Base-by-base conservation (phyloP, 2,888 invertebrate genomes). In the Xiphydria camelus region DNA sequence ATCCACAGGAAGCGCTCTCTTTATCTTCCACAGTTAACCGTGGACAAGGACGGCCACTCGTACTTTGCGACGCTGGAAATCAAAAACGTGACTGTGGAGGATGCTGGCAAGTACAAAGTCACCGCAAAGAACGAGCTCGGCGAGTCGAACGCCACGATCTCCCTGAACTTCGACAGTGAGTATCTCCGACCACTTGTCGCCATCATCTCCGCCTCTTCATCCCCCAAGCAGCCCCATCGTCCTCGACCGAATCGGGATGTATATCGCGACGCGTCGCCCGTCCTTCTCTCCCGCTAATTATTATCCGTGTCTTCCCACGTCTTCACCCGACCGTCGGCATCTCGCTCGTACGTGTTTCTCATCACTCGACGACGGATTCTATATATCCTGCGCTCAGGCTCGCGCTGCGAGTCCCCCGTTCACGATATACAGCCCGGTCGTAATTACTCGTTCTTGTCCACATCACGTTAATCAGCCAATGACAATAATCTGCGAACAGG, bases 91-190 rank as follows among this genome's bases (percentile, higher is more conserved):
- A 94, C 94, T 55, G 93, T 94, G 69, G 94, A 94, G 83, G 94
- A 95, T 82, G 94, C 94, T 79, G 95, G 94, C 75, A 95, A 94
- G 82, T 94, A 94, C 80, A 89, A 93, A 82, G 94, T 95, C 68
- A 94, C 91, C 69, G 94, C 94, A 69, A 96, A 96, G 82, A 97
- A 95, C 82, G 94, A 95, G 80, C 86, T 95, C 69, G 97, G 97
- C 76, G 96, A 97, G 79, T 94, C 94, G 76, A 94, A 94, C 78
- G 94, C 94, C 53, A 94, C 94, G 55, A 94, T 95, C 79, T 94
- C 94, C 81, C 87, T 96, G 68, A 96, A 96, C 82, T 94, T 96
- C 82, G 94, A 94, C 87, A 95, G 96, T 96, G 85, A 92, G 94
- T 90, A 70, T 57, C 43, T 50, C 48, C 53, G 61, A n/a, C n/a